Percentiles rank a stretch among this genome's conserved stretches.
Evolutionary conservation across 2,113 vertebrate genomes (phyloP).

Genomic region (Trinectes maculatus): DNA sequence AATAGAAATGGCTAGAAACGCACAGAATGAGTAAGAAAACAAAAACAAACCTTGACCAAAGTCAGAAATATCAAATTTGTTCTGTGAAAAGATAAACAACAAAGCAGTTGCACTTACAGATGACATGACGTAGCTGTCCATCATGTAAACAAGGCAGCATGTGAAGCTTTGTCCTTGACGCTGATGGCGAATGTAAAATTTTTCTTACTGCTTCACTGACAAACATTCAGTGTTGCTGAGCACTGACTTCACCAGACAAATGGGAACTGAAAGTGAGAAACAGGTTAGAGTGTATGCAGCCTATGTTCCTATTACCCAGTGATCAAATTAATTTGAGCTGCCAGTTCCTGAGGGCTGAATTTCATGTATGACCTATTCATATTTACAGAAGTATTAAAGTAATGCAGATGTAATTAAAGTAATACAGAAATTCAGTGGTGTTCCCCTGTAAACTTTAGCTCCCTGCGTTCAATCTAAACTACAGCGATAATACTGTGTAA

Average conservation of each 20-base stretch:
- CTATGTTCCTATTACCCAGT: constrained; percentile 38
- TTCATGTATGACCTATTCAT: background rate
- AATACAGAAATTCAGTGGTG: background rate
- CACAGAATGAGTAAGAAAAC: background rate
- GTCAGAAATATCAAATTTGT: background rate
- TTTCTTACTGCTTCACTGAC: constrained; percentile 58
- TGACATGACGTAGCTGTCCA: constrained; percentile 69
- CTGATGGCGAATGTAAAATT: constrained; percentile 34
- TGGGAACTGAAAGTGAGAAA: constrained; percentile 75
- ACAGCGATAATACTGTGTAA: background rate
- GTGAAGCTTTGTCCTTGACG: constrained; percentile 40
- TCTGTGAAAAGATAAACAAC: background rate
- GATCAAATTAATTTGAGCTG: constrained; percentile 40
- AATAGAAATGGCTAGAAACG: background rate
- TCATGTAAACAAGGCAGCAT: constrained; percentile 66
- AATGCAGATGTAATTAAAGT: too few species aligned
- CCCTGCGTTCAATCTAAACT: background rate
- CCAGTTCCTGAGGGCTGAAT: constrained; percentile 53
- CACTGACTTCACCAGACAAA: constrained; percentile 54
- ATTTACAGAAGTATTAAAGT: too few species aligned
- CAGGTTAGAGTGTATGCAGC: constrained; percentile 33
- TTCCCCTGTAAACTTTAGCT: background rate
- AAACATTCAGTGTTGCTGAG: constrained; percentile 40
- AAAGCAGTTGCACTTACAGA: constrained; percentile 65
- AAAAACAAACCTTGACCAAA: background rate